Evolutionary conservation across 2,888 invertebrate species (phyloP).

Genomic region (Sarcophaga caerulescens): DNA sequence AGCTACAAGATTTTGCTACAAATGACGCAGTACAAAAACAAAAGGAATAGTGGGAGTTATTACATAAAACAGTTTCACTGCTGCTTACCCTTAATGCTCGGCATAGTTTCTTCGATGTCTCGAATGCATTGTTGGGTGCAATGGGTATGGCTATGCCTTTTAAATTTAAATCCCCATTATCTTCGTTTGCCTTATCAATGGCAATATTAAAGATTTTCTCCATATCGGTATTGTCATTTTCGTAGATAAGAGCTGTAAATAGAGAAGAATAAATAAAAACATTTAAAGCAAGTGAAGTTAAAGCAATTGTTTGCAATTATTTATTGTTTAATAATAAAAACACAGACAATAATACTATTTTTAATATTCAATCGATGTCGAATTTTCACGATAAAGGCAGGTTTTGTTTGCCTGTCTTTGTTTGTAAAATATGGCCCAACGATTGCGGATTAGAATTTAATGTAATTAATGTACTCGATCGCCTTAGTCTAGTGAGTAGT

Average conservation of each 20-base stretch:
- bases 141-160: slow-evolving; percentile 78
- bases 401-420: too few relatives aligned
- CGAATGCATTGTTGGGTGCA: slow-evolving; percentile 83
- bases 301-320: too few relatives aligned
- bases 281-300: background rate
- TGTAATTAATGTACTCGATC: too few relatives aligned
- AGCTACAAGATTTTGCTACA: slow-evolving; percentile 87
- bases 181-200: slow-evolving; percentile 76
- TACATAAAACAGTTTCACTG: too few relatives aligned
- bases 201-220: slow-evolving; percentile 79
- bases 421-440: too few relatives aligned
- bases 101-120: slow-evolving; percentile 83
- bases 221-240: slow-evolving; percentile 74
- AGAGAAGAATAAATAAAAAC: background rate
- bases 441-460: too few relatives aligned
- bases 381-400: too few relatives aligned
- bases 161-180: slow-evolving; percentile 73
- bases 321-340: too few relatives aligned
- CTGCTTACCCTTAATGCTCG: slow-evolving; percentile 82
- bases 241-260: slow-evolving; percentile 76
- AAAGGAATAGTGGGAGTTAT: background rate
- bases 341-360: too few relatives aligned
- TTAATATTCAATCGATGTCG: too few relatives aligned
- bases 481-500: too few relatives aligned
- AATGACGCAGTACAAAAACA: slow-evolving; percentile 4